A percentile compares a stretch with the other conserved stretches of the same genome.
Evolutionary conservation across 2,113 vertebrate genomes (phyloP).

Genomic region (Equus quagga): DNA sequence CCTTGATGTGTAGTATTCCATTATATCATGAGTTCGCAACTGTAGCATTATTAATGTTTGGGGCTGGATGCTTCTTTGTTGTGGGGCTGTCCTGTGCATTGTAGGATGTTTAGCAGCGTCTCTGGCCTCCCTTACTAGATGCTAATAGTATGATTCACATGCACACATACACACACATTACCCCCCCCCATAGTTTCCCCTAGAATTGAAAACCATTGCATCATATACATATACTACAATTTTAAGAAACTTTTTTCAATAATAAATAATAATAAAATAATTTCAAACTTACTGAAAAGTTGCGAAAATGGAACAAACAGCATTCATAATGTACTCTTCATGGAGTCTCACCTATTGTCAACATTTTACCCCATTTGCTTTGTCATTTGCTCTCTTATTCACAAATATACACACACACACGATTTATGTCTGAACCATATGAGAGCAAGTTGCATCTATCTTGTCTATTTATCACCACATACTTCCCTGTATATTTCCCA

Average conservation of each 20-base stretch:
- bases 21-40: background rate
- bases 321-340: background rate
- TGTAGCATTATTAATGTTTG: background rate
- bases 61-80: background rate
- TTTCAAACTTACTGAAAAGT: background rate
- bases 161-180: too few relatives aligned
- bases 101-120: background rate
- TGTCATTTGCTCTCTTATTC: background rate
- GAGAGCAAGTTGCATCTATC: background rate
- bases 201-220: background rate
- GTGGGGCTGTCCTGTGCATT: background rate
- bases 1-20: too few relatives aligned
- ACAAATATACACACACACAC: accelerated
- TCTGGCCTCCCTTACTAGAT: background rate
- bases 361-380: background rate
- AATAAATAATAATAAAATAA: background rate
- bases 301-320: background rate
- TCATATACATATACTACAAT: background rate
- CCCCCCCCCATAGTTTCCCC: background rate
- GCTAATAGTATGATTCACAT: accelerated
- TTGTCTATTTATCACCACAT: background rate
- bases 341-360: background rate
- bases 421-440: background rate
- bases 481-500: background rate
- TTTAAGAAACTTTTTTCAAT: background rate